Conservation (phyloP, 2,797 vertebrate genomes). For the Spinus olivaceus region DNA sequence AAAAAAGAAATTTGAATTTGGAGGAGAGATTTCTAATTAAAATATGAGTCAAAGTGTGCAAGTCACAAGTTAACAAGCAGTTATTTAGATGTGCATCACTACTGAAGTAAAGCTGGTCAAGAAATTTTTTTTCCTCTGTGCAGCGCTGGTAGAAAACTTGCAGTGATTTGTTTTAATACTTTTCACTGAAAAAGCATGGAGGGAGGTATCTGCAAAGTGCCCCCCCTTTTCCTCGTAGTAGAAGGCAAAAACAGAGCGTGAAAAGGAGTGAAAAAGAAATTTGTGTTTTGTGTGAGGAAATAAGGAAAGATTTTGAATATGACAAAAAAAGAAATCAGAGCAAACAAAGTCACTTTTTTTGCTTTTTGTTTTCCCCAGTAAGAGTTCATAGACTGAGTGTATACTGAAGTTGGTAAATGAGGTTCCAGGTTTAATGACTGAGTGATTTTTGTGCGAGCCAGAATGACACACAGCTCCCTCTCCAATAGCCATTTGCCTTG, state of each 20-base stretch:
- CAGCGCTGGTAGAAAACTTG: neutral
- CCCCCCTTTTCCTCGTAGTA: neutral
- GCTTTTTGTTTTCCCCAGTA: rapidly evolving
- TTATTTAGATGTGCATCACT: neutral
- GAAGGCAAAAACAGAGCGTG: neutral
- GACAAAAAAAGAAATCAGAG: neutral
- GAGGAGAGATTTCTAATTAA: neutral
- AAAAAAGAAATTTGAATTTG: neutral
- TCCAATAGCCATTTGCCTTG: neutral
- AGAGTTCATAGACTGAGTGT: neutral
- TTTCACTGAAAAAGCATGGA: neutral
- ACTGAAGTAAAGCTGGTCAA: neutral
- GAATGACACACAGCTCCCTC: neutral
- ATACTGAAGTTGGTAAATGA: neutral
- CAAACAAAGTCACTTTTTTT: neutral
- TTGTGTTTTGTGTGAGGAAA: neutral
- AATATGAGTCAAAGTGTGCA: neutral
- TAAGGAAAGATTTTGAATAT: neutral
- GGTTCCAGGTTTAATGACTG: neutral
- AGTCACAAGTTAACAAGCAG: neutral
- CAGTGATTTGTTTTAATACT: neutral
- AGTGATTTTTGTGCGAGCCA: neutral
- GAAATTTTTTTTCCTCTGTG: neutral
- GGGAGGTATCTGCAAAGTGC: neutral
- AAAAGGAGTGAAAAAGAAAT: neutral